A percentile compares a stretch with the other conserved stretches of the same genome.
Evolutionary conservation across 2,113 vertebrate species (phyloP).

Genomic region (Spea bombifrons): DNA sequence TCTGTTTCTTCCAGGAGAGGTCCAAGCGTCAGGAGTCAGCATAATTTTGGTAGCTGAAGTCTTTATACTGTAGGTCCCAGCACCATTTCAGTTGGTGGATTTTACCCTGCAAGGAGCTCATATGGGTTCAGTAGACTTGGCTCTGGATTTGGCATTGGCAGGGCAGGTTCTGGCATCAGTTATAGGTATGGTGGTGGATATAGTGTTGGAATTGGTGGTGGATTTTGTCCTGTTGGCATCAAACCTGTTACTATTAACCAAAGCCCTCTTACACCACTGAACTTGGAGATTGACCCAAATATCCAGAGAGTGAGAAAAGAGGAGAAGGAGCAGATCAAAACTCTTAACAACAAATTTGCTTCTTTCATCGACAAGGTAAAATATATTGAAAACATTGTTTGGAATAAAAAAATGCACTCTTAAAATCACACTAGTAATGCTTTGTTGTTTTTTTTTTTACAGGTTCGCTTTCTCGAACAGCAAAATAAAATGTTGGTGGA

Average conservation of each 20-base stretch:
- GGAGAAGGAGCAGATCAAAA: conserved; percentile 79
- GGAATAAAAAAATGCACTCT: no score
- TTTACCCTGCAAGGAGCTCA: conserved; percentile 47
- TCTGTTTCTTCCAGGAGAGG: neutral
- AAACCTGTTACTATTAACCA: conserved; percentile 69
- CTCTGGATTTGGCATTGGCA: conserved; percentile 52
- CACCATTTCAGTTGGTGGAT: conserved; percentile 57
- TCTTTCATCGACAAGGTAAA: conserved; percentile 75
- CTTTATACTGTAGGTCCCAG: conserved; percentile 51
- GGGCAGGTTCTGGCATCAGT: neutral
- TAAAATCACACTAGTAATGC: neutral
- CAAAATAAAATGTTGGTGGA: conserved; percentile 61
- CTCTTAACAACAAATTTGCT: conserved; percentile 72
- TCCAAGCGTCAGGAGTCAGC: conserved; percentile 37
- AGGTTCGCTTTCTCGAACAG: conserved; percentile 61
- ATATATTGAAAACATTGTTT: neutral
- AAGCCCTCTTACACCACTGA: conserved; percentile 69
- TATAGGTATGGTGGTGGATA: conserved; percentile 4
- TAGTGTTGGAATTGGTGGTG: conserved; percentile 28
- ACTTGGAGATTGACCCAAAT: conserved; percentile 70
- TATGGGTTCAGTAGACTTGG: conserved; percentile 51
- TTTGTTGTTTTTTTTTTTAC: neutral
- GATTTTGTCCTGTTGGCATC: conserved; percentile 55
- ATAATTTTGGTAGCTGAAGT: conserved; percentile 51
- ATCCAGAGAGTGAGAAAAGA: conserved; percentile 69